Evolutionary conservation across 2,797 vertebrate species (phyloP), one percentile per base, ranked within the genome.

Genomic region (Myotis daubentonii): DNA sequence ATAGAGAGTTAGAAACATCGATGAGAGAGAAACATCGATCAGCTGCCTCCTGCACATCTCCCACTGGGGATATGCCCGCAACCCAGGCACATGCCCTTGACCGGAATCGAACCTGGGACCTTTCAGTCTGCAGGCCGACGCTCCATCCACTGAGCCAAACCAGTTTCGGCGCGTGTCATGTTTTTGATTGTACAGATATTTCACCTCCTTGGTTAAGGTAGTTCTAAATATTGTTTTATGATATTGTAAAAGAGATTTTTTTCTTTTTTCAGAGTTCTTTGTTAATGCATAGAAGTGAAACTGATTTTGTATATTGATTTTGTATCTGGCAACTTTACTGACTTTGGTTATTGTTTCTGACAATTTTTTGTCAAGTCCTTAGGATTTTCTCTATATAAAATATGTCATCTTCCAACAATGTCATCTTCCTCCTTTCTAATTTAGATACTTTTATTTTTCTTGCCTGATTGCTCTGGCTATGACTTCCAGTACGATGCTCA

Each of bases 151-250:
- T n/a, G n/a, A n/a, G n/a, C n/a, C n/a, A n/a, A n/a, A n/a, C n/a
- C n/a, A n/a, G n/a, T n/a, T n/a, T n/a, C n/a, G n/a, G n/a, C n/a
- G n/a, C 47, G 1, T 75, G 5, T 74, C 44, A 23, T 9, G 36
- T 1, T 74, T 75, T 86, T 91, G 20, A 23, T 70, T 68, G 8
- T 91, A 68, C 15, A 74, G 38, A 16, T 81, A 47, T 80, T 86
- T 85, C 23, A 53, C 19, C 8, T 60, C 38, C 20, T 74, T 81
- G 30, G 15, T 91, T 90, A 84, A 62, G 89, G 20, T 71, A 71
- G 70, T 89, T 44, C 71, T 70, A 60, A 84, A 33, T 83, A 71
- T n/a, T 44, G 22, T 84, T 76, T 79, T 55, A 94, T 94, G 66
- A n/a, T 55, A 47, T 86, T 74, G 20, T 44, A 79, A 49, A 72